Conservation (phyloP, 1,140 invertebrate genomes). For the Mizuhopecten yessoensis region DNA sequence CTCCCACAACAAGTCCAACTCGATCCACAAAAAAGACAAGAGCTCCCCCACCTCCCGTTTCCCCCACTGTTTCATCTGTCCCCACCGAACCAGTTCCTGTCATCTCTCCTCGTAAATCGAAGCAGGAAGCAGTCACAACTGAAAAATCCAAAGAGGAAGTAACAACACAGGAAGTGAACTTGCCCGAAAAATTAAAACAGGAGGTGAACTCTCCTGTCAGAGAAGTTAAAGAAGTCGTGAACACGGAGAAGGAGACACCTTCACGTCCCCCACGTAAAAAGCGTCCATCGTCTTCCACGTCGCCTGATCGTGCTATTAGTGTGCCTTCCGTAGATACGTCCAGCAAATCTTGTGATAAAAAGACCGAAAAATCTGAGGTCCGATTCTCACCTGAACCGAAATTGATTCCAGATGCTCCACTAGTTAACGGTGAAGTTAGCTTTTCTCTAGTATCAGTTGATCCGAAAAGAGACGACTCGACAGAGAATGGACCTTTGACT, state of each 20-base stretch:
- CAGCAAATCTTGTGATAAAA: not conserved
- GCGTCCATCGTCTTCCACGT: not conserved
- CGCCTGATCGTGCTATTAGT: not conserved
- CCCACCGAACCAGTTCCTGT: not conserved
- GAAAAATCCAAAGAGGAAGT: not conserved
- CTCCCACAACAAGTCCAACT: conserved; percentile 6
- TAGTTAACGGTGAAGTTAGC: not conserved
- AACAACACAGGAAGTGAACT: not conserved
- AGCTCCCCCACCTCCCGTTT: not conserved
- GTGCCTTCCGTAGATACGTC: not conserved
- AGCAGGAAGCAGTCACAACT: not conserved
- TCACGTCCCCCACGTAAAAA: conserved; percentile 6
- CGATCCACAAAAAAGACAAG: conserved; percentile 26
- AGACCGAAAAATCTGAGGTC: not conserved
- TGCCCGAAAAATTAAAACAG: conserved; percentile 15
- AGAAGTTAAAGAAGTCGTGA: not conserved
- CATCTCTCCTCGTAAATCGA: not conserved
- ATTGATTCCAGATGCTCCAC: not conserved
- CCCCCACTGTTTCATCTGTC: not conserved
- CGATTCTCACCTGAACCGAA: not conserved
- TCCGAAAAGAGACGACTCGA: not conserved
- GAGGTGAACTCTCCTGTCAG: not conserved
- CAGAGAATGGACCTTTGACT: not conserved
- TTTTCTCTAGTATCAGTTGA: not conserved
- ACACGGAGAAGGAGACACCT: not conserved